Conservation (phyloP, 2,113 vertebrate species). For the Bubo bubo region DNA sequence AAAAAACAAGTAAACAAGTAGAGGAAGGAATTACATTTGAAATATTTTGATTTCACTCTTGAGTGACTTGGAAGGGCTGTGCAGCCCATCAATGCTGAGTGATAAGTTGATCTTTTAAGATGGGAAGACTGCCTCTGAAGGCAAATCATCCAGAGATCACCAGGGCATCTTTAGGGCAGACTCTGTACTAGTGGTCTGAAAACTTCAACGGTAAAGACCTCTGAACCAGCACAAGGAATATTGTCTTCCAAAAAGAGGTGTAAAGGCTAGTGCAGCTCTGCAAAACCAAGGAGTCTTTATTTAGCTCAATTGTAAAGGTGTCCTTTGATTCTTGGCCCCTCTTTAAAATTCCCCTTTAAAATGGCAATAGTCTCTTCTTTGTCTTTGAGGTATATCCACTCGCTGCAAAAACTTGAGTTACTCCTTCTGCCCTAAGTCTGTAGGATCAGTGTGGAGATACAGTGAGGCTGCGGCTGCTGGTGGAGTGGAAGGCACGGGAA, state of each 20-base stretch:
- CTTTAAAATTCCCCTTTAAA: neutral
- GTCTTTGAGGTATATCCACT: neutral
- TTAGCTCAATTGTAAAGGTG: neutral
- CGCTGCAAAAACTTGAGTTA: neutral
- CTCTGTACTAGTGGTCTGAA: neutral
- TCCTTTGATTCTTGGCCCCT: neutral
- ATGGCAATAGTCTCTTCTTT: neutral
- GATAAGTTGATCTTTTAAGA: neutral
- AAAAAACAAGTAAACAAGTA: neutral
- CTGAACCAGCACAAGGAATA: neutral
- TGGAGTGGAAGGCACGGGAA: fast-evolving
- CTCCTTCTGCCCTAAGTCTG: neutral
- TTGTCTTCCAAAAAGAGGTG: neutral
- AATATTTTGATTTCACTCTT: neutral
- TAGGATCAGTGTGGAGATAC: neutral
- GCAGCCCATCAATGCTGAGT: neutral
- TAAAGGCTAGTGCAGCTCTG: neutral
- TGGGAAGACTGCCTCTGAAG: neutral
- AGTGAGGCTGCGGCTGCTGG: neutral
- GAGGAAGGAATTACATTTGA: neutral
- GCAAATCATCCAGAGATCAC: neutral
- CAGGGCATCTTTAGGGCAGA: neutral
- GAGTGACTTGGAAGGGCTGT: neutral
- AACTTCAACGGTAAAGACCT: neutral
- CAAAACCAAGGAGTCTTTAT: neutral